A percentile compares a stretch with the other conserved stretches of the same genome.
Evolutionary conservation across 2,797 vertebrate species (phyloP).

Genomic region (Etheostoma perlongum): DNA sequence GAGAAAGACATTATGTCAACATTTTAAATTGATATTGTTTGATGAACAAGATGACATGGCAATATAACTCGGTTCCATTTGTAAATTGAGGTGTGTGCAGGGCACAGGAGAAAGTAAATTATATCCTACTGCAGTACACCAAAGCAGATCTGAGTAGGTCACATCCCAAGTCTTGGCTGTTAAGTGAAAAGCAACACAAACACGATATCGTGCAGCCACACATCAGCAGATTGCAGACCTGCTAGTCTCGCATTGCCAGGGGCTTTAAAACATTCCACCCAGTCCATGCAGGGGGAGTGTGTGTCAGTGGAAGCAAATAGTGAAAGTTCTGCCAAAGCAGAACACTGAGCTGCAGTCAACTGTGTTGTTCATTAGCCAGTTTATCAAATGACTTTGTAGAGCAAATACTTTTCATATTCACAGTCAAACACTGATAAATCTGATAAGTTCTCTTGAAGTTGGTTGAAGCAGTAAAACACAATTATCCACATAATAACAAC

Average conservation of each 20-base stretch:
- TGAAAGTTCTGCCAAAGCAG: conserved; percentile 7
- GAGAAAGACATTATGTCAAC: not conserved
- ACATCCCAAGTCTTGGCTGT: conserved; percentile 19
- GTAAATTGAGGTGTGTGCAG: not conserved
- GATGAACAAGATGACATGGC: not conserved
- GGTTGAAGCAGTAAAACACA: conserved; percentile 21
- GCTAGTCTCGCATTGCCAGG: not conserved
- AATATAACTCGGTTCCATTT: not conserved
- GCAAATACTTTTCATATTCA: conserved; percentile 28
- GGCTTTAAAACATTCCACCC: conserved; percentile 2
- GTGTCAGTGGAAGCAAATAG: not conserved
- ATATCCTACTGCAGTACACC: conserved; percentile 24
- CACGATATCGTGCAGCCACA: not conserved
- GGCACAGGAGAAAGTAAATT: conserved; percentile 13
- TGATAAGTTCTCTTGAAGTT: conserved; percentile 3
- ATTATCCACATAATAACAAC: conserved; percentile 18
- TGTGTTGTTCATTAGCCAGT: conserved; percentile 14
- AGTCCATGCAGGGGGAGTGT: not conserved
- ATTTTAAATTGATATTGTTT: conserved; percentile 3
- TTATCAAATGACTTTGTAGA: conserved; percentile 22
- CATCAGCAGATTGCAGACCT: conserved; percentile 7
- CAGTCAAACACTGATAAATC: not conserved
- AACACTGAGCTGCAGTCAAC: conserved; percentile 10
- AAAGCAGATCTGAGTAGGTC: conserved; percentile 11
- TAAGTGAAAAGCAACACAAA: conserved; percentile 19